A percentile compares a stretch with the other conserved stretches of the same genome.
Evolutionary conservation across 2,113 vertebrate species (phyloP).

Genomic region (Apistogramma diplotaenia): DNA sequence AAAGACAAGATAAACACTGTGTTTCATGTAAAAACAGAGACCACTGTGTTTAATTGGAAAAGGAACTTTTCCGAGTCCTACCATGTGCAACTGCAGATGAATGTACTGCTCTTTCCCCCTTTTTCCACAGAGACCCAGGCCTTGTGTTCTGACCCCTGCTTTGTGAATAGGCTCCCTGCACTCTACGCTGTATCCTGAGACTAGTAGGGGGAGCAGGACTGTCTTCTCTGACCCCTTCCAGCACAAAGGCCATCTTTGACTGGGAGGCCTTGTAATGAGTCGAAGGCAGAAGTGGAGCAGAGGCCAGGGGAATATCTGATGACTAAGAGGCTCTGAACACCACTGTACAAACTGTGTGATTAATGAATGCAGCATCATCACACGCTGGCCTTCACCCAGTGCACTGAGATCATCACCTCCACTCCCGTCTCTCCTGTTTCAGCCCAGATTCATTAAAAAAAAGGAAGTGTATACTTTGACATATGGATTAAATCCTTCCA

Average conservation of each 20-base stretch:
- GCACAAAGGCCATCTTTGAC: constrained; percentile 73
- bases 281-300: constrained; percentile 52
- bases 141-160: constrained; percentile 50
- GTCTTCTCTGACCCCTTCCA: constrained; percentile 22
- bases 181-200: constrained; percentile 59
- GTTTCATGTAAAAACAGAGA: constrained; percentile 39
- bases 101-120: constrained; percentile 44
- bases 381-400: constrained; percentile 47
- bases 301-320: constrained; percentile 70
- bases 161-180: constrained; percentile 52
- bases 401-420: constrained; percentile 46
- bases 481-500: constrained; percentile 12
- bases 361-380: constrained; percentile 71
- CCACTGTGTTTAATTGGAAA: constrained; percentile 35
- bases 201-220: constrained; percentile 45
- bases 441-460: constrained; percentile 24
- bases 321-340: constrained; percentile 70
- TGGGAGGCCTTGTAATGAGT: constrained; percentile 44
- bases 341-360: constrained; percentile 63
- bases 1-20: constrained; percentile 31
- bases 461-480: neutral
- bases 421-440: neutral
- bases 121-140: constrained; percentile 46
- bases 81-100: constrained; percentile 37
- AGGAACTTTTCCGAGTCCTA: constrained; percentile 20